A percentile compares a stretch with the other conserved stretches of the same genome.
Evolutionary conservation across 92 coral and sea anemone genomes (phyloP).

Genomic region (Ricordea florida): DNA sequence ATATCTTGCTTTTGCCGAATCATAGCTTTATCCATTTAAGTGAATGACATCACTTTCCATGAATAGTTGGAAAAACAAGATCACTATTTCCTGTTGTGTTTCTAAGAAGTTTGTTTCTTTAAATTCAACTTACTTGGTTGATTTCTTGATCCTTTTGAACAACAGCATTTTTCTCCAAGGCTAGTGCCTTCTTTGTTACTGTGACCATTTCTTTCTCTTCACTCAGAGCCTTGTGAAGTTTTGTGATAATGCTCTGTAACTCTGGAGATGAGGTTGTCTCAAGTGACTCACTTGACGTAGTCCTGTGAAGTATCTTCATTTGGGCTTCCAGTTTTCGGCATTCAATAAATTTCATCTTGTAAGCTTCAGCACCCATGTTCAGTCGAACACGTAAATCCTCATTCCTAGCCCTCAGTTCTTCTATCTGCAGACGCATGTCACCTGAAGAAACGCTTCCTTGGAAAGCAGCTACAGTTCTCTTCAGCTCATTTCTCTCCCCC

Average conservation of each 20-base stretch:
- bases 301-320: slow-evolving; percentile 66
- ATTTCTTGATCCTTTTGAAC: slow-evolving; percentile 60
- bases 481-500: slow-evolving; percentile 91
- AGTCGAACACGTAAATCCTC: slow-evolving; percentile 94
- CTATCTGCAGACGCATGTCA: slow-evolving; percentile 88
- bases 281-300: slow-evolving; percentile 33
- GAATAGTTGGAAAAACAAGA: background rate
- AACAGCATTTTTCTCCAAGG: slow-evolving; percentile 47
- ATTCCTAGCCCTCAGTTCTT: slow-evolving; percentile 84
- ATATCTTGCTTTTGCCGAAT: background rate
- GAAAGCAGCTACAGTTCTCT: slow-evolving; percentile 73
- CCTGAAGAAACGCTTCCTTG: slow-evolving; percentile 77
- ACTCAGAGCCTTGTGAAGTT: slow-evolving; percentile 74
- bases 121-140: slow-evolving; percentile 54
- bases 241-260: slow-evolving; percentile 37
- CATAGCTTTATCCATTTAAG: background rate
- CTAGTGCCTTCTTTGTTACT: slow-evolving; percentile 59
- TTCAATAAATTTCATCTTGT: slow-evolving; percentile 90
- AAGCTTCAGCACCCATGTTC: slow-evolving; percentile 98
- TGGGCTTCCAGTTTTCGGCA: slow-evolving; percentile 80
- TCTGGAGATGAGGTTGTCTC: slow-evolving; percentile 27
- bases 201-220: slow-evolving; percentile 49
- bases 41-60: background rate
- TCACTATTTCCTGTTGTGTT: background rate
- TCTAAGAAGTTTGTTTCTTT: background rate